phyloP scores from a whole-genome alignment of 2,113 vertebrate genomes.

The Crocuta crocuta region DNA sequence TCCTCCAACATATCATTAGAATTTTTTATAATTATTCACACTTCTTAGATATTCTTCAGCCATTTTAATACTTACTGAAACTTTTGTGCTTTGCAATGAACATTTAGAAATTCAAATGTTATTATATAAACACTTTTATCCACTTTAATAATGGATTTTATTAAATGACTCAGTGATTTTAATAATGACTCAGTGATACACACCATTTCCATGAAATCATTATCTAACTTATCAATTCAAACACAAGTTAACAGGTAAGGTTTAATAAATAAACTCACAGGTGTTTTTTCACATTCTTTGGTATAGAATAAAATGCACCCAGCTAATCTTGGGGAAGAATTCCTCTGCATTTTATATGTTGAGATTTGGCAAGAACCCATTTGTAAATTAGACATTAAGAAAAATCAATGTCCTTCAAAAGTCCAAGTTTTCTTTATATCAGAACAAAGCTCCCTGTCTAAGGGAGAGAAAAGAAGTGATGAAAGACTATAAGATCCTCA shows the following conservation, averaged over 20 bases:
- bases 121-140: not conserved
- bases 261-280: not conserved
- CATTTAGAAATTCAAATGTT: not conserved
- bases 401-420: not conserved
- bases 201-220: not conserved
- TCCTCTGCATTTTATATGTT: not conserved
- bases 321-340: not conserved
- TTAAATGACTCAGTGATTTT: not conserved
- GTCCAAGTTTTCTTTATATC: not conserved
- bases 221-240: not conserved
- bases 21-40: slow-evolving; percentile 31
- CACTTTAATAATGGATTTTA: not conserved
- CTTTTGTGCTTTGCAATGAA: not conserved
- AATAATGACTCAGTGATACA: not conserved
- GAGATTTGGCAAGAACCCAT: not conserved
- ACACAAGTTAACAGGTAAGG: not conserved
- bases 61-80: slow-evolving; percentile 25
- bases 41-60: not conserved
- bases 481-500: not conserved
- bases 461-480: not conserved
- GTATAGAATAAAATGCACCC: not conserved
- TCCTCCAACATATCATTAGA: not conserved
- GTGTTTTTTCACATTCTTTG: not conserved
- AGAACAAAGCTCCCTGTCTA: slow-evolving; percentile 14
- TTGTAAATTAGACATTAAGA: not conserved